These are phyloP conservation scores for Vultur gryphus DNA, from an alignment of 2,797 vertebrate genomes.

Conservation along the genomic window DNA sequence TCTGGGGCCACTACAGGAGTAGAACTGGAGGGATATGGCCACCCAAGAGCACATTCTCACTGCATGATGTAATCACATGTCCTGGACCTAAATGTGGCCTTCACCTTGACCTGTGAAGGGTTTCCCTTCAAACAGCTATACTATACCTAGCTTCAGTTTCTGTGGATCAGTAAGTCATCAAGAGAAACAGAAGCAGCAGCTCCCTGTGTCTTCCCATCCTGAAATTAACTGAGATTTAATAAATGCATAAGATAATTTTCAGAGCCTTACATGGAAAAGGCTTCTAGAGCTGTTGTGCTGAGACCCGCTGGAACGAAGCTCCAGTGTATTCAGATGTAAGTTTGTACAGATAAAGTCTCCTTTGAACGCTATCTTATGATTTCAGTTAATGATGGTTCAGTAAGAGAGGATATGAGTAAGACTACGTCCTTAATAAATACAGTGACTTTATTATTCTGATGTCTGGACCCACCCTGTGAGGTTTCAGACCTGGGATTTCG, in stretches of 20 bases:
- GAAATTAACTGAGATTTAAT: background rate
- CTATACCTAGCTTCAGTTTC: background rate
- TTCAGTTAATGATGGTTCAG: background rate
- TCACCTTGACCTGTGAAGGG: background rate
- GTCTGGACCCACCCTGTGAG: background rate
- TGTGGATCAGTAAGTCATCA: background rate
- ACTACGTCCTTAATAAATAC: background rate
- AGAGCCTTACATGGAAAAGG: background rate
- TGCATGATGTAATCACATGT: fast-evolving
- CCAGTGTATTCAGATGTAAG: background rate
- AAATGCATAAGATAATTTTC: background rate
- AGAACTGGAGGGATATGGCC: background rate
- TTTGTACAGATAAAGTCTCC: background rate
- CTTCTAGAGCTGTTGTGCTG: background rate
- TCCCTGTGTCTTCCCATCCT: background rate
- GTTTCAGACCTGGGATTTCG: background rate
- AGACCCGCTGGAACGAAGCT: background rate
- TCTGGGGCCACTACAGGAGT: background rate
- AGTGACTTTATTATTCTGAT: background rate
- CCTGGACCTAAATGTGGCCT: background rate
- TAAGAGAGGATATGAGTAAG: background rate
- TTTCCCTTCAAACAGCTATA: background rate
- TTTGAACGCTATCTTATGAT: background rate
- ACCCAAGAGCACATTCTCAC: background rate
- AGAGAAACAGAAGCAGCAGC: background rate